Evolutionary conservation across 1,140 invertebrate genomes (phyloP).

Genomic region (Meloidogyne hapla): DNA sequence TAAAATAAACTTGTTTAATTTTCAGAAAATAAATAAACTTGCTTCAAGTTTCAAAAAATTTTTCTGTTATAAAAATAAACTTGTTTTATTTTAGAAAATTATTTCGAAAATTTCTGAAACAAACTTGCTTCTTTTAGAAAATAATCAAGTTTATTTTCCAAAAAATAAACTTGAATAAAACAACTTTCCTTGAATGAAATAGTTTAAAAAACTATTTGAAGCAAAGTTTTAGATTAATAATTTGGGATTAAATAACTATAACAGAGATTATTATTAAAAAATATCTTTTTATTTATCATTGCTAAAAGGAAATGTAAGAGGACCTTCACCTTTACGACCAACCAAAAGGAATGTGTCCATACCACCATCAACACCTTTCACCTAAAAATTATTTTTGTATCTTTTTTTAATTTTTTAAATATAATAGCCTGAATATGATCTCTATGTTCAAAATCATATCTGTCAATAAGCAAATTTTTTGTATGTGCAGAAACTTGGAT

Average conservation of each 20-base stretch:
- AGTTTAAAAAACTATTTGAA: neutral
- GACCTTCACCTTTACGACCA: constrained; percentile 52
- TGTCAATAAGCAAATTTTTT: constrained; percentile 58
- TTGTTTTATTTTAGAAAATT: too few relatives aligned
- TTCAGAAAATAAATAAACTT: neutral
- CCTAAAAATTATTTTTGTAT: too few relatives aligned
- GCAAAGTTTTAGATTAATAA: neutral
- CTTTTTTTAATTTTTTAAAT: neutral
- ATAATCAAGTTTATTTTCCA: too few relatives aligned
- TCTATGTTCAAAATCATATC: constrained; percentile 63
- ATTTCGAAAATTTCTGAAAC: too few relatives aligned
- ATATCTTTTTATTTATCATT: neutral
- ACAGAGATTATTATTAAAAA: neutral
- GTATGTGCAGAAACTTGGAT: constrained; percentile 73
- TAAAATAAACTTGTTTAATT: constrained; percentile 4
- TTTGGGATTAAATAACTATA: too few relatives aligned
- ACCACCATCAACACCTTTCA: constrained; percentile 59
- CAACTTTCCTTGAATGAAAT: too few relatives aligned
- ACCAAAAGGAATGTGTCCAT: constrained; percentile 64
- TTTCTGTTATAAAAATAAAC: too few relatives aligned
- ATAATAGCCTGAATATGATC: constrained; percentile 58
- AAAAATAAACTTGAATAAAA: too few relatives aligned
- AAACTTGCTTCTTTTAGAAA: too few relatives aligned
- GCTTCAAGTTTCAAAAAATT: neutral
- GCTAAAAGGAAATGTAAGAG: constrained; percentile 31